Percentiles rank a stretch among this genome's conserved stretches.
phyloP scores from a whole-genome alignment of 2,797 vertebrate genomes.

The Amniataba percoides region DNA sequence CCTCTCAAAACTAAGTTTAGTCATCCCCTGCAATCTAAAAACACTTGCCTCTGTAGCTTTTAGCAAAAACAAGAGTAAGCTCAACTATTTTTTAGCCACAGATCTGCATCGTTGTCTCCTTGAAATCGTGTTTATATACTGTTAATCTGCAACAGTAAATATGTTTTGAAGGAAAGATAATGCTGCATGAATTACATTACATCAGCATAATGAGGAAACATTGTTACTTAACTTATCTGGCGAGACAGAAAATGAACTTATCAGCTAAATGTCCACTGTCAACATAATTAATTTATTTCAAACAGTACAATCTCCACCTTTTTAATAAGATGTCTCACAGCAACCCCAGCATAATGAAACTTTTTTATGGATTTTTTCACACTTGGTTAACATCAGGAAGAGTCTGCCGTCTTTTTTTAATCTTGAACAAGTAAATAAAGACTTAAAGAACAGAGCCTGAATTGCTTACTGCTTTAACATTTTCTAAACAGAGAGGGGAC shows the following conservation, averaged over 20 bases:
- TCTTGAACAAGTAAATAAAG: background rate
- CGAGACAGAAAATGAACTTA: background rate
- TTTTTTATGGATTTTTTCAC: background rate
- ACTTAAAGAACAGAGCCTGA: background rate
- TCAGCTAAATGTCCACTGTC: background rate
- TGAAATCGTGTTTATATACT: background rate
- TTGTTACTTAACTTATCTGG: background rate
- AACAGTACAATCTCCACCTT: background rate
- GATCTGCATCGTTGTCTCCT: background rate
- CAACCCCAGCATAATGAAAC: background rate
- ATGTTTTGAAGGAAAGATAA: background rate
- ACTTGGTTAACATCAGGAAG: background rate
- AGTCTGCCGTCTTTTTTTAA: background rate
- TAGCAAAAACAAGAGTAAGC: background rate
- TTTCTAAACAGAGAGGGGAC: background rate
- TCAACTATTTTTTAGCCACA: background rate
- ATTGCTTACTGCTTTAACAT: background rate
- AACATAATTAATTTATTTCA: background rate
- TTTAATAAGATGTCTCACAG: background rate
- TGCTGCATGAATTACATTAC: background rate
- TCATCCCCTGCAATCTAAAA: background rate
- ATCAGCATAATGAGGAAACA: no score
- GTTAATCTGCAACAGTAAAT: background rate
- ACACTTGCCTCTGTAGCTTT: background rate
- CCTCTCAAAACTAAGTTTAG: background rate